These are phyloP conservation scores for Drosophila simulans DNA, from an alignment of 1,140 invertebrate genomes.

Conservation along the genomic window DNA sequence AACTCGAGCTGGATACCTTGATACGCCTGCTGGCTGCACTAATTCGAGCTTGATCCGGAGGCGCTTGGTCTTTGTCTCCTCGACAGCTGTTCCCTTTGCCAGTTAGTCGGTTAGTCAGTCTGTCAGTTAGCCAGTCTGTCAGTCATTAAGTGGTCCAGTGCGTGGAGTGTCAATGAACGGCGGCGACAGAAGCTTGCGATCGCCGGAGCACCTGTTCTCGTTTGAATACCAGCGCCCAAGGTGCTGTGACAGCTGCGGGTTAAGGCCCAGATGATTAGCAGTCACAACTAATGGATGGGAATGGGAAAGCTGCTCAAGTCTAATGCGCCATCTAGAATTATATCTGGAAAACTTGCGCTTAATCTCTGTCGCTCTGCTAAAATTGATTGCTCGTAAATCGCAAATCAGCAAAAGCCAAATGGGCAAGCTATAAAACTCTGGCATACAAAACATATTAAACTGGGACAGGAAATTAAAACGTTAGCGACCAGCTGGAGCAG, in stretches of 20 bases:
- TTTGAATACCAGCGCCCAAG: constrained; percentile 36
- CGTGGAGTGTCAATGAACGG: constrained; percentile 64
- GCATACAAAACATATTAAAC: constrained; percentile 44
- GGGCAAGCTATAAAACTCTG: constrained; percentile 27
- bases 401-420: constrained; percentile 30
- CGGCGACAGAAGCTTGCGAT: constrained; percentile 5
- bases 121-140: background rate
- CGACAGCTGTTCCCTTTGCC: constrained; percentile 54
- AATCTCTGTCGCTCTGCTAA: background rate
- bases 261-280: constrained; percentile 45
- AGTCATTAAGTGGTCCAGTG: constrained; percentile 43
- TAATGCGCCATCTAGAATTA: background rate
- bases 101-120: background rate
- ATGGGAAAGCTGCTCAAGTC: background rate
- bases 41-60: constrained; percentile 62
- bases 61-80: constrained; percentile 51
- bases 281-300: constrained; percentile 13
- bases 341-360: constrained; percentile 1
- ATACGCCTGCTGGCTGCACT: constrained; percentile 71
- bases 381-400: constrained; percentile 38
- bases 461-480: constrained; percentile 69
- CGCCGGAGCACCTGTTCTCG: constrained; percentile 39
- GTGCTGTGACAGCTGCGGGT: constrained; percentile 42
- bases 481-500: constrained; percentile 54
- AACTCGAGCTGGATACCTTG: constrained; percentile 35